phyloP scores from a whole-genome alignment of 2,113 vertebrate genomes.

The Actenoides lindsayi region DNA sequence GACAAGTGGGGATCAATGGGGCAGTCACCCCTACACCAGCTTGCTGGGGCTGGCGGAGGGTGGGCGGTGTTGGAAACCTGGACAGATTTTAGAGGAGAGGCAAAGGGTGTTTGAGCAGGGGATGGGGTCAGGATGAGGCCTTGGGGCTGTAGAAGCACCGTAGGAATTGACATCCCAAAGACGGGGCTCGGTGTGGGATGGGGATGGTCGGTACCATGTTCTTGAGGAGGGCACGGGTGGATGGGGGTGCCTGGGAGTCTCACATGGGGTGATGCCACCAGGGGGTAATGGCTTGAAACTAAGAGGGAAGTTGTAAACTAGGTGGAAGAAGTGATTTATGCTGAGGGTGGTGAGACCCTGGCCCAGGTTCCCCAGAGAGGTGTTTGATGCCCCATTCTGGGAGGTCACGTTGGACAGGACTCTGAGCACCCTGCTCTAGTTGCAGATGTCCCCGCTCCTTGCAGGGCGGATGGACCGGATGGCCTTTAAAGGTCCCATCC shows the following conservation, averaged over 20 bases:
- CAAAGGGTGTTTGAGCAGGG: accelerated
- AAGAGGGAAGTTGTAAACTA: neutral
- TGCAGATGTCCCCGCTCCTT: no score
- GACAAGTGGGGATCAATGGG: no score
- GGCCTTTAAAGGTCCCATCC: no score
- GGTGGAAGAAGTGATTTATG: no score
- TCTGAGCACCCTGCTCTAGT: no score
- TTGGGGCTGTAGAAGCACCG: accelerated
- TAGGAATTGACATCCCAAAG: accelerated
- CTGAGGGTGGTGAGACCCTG: no score
- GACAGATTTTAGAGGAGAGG: neutral
- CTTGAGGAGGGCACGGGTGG: accelerated
- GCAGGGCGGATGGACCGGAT: no score
- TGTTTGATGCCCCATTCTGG: no score
- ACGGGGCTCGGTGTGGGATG: accelerated
- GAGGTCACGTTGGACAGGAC: no score
- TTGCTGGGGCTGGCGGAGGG: neutral
- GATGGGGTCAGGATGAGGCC: accelerated
- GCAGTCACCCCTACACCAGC: accelerated
- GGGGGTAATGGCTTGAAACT: neutral
- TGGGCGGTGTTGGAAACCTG: neutral
- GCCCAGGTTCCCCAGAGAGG: no score
- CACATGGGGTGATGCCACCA: accelerated
- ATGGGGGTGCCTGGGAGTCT: accelerated
- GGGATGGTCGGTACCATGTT: accelerated